Percentiles rank a stretch among this genome's conserved stretches.
phyloP scores from a whole-genome alignment of 1,140 invertebrate genomes.

The Marisa cornuarietis region DNA sequence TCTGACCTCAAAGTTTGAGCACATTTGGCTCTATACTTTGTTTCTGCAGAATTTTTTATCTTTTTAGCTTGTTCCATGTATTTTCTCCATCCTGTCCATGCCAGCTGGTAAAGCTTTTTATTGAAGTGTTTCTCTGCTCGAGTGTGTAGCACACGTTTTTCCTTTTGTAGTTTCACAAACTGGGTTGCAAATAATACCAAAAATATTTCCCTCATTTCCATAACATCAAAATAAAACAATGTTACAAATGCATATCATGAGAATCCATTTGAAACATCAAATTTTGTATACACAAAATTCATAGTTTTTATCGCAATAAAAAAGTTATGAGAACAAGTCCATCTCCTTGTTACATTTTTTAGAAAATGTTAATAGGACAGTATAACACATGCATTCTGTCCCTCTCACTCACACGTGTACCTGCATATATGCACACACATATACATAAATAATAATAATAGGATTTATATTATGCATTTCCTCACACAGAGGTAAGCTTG shows the following conservation, averaged over 20 bases:
- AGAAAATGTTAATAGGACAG: background rate
- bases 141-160: constrained; percentile 30
- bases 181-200: constrained; percentile 7
- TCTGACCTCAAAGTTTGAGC: constrained; percentile 34
- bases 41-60: constrained; percentile 30
- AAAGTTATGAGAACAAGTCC: background rate
- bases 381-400: background rate
- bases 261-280: background rate
- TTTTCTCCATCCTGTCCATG: constrained; percentile 30
- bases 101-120: constrained; percentile 28
- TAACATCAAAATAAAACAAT: background rate
- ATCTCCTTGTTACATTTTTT: background rate
- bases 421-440: too few relatives aligned
- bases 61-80: constrained; percentile 33
- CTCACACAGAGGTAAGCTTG: too few relatives aligned
- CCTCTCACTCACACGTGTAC: background rate
- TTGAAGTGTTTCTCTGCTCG: constrained; percentile 31
- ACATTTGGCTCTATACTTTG: constrained; percentile 39
- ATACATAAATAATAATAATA: background rate
- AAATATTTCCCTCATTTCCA: background rate
- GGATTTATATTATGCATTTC: background rate
- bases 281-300: background rate
- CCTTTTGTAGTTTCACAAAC: constrained; percentile 26
- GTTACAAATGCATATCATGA: background rate
- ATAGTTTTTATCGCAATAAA: too few relatives aligned